Percentiles rank a stretch among this genome's conserved stretches.
phyloP scores from a whole-genome alignment of 1,140 invertebrate species.

The Heliconius hermathena region DNA sequence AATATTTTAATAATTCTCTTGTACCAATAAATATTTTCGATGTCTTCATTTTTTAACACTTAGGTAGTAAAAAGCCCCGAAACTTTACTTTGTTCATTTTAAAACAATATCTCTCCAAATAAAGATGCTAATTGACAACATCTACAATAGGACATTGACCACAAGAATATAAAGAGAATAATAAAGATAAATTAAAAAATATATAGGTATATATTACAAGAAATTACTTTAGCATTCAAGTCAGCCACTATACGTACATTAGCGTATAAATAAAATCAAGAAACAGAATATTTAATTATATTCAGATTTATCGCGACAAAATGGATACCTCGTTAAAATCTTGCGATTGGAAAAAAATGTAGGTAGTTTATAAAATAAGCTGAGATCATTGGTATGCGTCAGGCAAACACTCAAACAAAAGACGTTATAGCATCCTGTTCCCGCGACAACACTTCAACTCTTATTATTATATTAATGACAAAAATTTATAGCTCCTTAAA shows the following conservation, averaged over 20 bases:
- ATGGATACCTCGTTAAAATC: constrained; percentile 35
- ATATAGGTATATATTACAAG: constrained; percentile 7
- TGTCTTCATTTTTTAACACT: no score
- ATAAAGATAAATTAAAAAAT: constrained; percentile 14
- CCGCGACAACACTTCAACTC: constrained; percentile 66
- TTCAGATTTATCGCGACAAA: constrained; percentile 39
- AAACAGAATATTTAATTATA: constrained; percentile 43
- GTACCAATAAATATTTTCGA: no score
- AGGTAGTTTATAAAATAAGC: constrained; percentile 51
- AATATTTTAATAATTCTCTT: no score
- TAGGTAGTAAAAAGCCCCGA: no score
- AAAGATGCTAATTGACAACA: neutral
- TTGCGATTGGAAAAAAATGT: constrained; percentile 57
- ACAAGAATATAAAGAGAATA: neutral
- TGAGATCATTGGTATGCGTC: constrained; percentile 73
- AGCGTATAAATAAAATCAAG: constrained; percentile 43
- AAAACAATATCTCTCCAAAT: neutral
- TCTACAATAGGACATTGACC: neutral
- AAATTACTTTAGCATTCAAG: constrained; percentile 27
- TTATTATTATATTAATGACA: constrained; percentile 79
- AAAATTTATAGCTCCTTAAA: constrained; percentile 78
- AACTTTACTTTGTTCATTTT: neutral
- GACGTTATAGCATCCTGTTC: constrained; percentile 79
- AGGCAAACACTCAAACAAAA: constrained; percentile 71
- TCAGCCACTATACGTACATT: constrained; percentile 27